These are phyloP conservation scores for Sebastes reedi DNA, from an alignment of 2,797 vertebrate species.

Conservation along the genomic window DNA sequence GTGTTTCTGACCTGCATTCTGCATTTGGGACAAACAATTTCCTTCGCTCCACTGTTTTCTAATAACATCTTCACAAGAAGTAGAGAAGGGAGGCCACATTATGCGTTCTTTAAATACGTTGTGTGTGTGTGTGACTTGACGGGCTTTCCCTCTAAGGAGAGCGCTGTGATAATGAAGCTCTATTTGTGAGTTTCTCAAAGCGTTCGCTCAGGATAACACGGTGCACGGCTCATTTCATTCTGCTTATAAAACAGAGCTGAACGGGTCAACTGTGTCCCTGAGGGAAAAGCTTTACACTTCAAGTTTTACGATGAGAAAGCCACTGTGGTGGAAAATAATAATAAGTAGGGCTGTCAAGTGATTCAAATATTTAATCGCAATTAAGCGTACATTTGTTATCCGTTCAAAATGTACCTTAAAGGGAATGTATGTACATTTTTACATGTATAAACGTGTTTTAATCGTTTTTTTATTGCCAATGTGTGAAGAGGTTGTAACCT, in stretches of 20 bases:
- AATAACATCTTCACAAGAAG: background rate
- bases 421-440: no score
- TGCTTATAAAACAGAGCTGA: background rate
- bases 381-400: fast-evolving
- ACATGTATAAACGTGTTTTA: no score
- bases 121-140: background rate
- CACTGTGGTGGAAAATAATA: background rate
- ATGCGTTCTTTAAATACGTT: background rate
- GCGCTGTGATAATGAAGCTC: background rate
- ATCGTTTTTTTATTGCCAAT: no score
- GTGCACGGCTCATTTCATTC: background rate
- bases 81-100: background rate
- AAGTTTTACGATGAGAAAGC: background rate
- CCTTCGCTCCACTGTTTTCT: background rate
- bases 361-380: no score
- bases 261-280: background rate
- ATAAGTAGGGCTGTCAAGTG: background rate
- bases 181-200: background rate
- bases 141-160: background rate
- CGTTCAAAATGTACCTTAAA: no score
- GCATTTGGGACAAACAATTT: slow-evolving; percentile 20
- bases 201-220: background rate
- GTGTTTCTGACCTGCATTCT: slow-evolving; percentile 34
- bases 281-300: background rate
- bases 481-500: no score